Base-by-base conservation (phyloP, 2,113 vertebrate genomes). In the Nibea albiflora region DNA sequence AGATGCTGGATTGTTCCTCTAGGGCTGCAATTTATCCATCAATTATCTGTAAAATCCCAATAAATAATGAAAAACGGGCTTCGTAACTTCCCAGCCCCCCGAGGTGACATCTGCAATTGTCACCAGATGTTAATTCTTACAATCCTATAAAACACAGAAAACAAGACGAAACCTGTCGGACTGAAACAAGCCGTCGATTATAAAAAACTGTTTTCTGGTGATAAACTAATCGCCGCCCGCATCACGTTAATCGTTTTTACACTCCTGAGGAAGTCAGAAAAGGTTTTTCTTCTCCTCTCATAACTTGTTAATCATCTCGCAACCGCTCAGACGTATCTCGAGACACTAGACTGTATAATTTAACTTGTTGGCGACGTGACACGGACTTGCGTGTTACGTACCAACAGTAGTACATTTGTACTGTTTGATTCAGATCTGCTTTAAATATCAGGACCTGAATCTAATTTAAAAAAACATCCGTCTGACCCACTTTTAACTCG, bases 401-500 rank as follows among this genome's bases (percentile, higher is more conserved):
- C n/a, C 31, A 39, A 1, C 60, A 20, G 28, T 3, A 31, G 57
- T 16, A 35, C 31, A 10, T 39, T 10, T 61, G 60, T 19, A 3
- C 61, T 16, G 5, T 49, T 47, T 49, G n/a, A 65, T 65, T 47
- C 62, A 16, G 0, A 3, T 46, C 62, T 16, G 15, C 12, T 47
- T 47, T 20, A 26, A 54, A 15, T 72, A 50, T 11, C 19, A 10
- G 49, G 20, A 78, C 69, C 0, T 44, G 12, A 15, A n/a, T 64
- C 14, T 5, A 11, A 64, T 3, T n/a, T n/a, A n/a, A n/a, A 20
- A 20, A 26, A 52, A 12, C 17, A 5, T 74, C 60, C 1, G 1
- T 54, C 44, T 62, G 76, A 60, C 80, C 80, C 11, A 67, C 60
- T 67, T 88, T 46, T 60, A 44, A 54, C 4, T 81, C 52, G 28